These are phyloP conservation scores for Acipenser oxyrinchus DNA, from an alignment of 2,797 vertebrate genomes.

Conservation along the genomic window DNA sequence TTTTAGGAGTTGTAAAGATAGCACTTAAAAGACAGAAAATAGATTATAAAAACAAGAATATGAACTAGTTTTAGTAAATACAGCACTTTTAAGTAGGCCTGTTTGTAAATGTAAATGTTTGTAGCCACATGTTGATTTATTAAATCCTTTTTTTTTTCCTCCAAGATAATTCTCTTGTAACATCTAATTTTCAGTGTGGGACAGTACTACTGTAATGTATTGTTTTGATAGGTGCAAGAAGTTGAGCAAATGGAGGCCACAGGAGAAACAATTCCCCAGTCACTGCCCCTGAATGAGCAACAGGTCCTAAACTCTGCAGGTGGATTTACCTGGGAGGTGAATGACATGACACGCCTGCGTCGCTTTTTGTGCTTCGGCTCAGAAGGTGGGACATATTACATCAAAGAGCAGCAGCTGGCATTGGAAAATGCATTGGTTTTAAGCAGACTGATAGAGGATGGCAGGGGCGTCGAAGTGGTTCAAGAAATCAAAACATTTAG, in stretches of 20 bases:
- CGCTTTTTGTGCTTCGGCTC: constrained; percentile 85
- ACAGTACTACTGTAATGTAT: too few species aligned
- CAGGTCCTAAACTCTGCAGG: constrained; percentile 46
- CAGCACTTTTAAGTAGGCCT: too few species aligned
- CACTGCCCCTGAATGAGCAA: constrained; percentile 35
- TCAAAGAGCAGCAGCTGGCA: constrained; percentile 62
- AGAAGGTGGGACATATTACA: constrained; percentile 65
- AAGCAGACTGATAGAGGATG: constrained; percentile 73
- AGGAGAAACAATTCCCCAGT: constrained; percentile 25
- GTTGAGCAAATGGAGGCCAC: constrained; percentile 56
- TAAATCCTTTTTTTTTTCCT: too few species aligned
- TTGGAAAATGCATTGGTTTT: constrained; percentile 59
- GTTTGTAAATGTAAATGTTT: too few species aligned
- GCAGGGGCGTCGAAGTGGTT: constrained; percentile 73
- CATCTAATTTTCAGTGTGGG: too few species aligned
- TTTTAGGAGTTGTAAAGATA: too few species aligned
- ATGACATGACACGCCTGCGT: constrained; percentile 60
- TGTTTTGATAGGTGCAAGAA: constrained; percentile 12
- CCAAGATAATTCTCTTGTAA: too few species aligned
- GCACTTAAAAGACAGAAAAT: too few species aligned
- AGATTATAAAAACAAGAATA: too few species aligned
- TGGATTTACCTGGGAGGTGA: constrained; percentile 53
- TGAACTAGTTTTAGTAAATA: too few species aligned
- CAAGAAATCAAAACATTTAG: constrained; percentile 73
- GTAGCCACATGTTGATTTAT: too few species aligned